Conservation (phyloP, 2,888 invertebrate species). For the Gandaritis pyraliata region DNA sequence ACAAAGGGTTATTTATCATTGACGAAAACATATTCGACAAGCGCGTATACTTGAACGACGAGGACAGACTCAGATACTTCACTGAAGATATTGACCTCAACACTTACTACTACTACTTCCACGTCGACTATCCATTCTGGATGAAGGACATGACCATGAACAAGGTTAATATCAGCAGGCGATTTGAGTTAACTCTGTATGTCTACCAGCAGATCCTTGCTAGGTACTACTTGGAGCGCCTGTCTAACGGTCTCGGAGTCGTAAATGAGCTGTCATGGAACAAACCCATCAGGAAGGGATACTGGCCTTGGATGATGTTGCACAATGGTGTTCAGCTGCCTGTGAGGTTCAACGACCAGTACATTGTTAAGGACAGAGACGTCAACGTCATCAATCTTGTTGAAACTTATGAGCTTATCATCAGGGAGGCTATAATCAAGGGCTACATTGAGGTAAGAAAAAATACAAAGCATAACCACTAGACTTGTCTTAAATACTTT, state of each 20-base stretch:
- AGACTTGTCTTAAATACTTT: neutral
- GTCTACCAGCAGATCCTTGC: constrained; percentile 88
- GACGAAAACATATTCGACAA: constrained; percentile 87
- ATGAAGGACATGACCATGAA: constrained; percentile 76
- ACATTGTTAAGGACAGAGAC: constrained; percentile 61
- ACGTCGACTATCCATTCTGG: constrained; percentile 86
- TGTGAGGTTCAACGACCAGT: constrained; percentile 75
- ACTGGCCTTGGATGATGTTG: constrained; percentile 83
- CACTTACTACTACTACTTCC: constrained; percentile 86
- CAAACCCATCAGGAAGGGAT: constrained; percentile 75
- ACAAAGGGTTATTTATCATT: constrained; percentile 84
- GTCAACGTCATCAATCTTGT: constrained; percentile 58
- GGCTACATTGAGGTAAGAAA: constrained; percentile 76
- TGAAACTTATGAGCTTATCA: constrained; percentile 79
- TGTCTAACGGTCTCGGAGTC: constrained; percentile 77
- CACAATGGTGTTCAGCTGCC: constrained; percentile 84
- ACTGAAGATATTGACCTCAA: constrained; percentile 87
- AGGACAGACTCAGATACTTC: constrained; percentile 86
- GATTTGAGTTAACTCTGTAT: constrained; percentile 84
- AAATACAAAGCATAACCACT: neutral
- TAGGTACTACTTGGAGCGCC: constrained; percentile 82
- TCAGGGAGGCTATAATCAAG: constrained; percentile 83
- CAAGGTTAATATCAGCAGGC: constrained; percentile 64
- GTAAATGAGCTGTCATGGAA: constrained; percentile 74
- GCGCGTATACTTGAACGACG: constrained; percentile 79